phyloP scores from a whole-genome alignment of 2,888 invertebrate genomes.

The Diarsia brunnea region DNA sequence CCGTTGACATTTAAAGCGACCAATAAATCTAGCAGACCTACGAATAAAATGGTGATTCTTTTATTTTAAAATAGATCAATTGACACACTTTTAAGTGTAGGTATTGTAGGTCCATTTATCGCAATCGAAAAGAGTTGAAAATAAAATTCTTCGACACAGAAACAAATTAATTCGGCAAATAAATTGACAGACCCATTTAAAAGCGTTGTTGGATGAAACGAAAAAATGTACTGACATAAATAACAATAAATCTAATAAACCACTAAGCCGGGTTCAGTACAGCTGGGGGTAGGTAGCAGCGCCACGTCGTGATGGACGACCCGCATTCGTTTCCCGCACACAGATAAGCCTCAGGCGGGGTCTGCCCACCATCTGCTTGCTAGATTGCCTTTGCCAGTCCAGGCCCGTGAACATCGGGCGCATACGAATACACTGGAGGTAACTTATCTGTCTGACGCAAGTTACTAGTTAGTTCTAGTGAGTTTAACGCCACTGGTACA shows the following conservation, averaged over 20 bases:
- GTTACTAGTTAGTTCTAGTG: conserved; percentile 74
- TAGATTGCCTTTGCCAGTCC: conserved; percentile 73
- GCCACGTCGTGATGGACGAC: conserved; percentile 66
- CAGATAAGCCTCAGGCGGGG: conserved; percentile 72
- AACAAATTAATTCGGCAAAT: conserved; percentile 33
- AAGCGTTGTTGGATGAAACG: conserved; percentile 44
- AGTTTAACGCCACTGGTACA: conserved; percentile 71
- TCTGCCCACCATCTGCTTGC: conserved; percentile 68
- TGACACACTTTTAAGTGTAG: conserved; percentile 12
- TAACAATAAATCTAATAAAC: conserved; percentile 65
- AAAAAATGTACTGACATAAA: conserved; percentile 61
- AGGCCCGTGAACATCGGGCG: conserved; percentile 66
- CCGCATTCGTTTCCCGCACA: conserved; percentile 71
- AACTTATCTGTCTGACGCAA: conserved; percentile 73
- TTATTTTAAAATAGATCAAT: neutral
- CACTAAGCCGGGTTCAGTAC: conserved; percentile 56
- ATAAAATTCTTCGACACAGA: conserved; percentile 19
- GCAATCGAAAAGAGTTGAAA: conserved; percentile 7
- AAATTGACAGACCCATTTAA: conserved; percentile 56
- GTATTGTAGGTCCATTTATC: conserved; percentile 5
- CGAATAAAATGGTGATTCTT: neutral
- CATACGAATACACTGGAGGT: conserved; percentile 65
- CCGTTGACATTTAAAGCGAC: conserved; percentile 34
- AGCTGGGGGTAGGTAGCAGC: conserved; percentile 60
- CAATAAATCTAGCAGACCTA: neutral